phyloP scores from a whole-genome alignment of 92 coral and sea anemone genomes.

The Desmophyllum pertusum region DNA sequence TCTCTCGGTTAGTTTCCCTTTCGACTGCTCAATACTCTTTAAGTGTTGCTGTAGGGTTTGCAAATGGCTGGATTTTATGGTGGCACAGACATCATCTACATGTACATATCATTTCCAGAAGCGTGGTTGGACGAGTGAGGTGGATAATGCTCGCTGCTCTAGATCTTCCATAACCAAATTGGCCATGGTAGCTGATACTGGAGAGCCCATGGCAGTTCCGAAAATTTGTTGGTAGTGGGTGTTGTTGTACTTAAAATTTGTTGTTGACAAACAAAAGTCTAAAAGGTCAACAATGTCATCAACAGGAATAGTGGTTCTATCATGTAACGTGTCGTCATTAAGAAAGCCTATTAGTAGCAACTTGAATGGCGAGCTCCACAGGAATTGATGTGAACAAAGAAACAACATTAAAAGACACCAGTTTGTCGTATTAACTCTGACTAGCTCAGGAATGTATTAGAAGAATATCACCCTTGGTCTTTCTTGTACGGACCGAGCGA shows the following conservation, averaged over 20 bases:
- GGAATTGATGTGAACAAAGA: constrained; percentile 31
- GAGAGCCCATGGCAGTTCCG: constrained; percentile 26
- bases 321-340: not conserved
- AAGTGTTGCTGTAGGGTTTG: not conserved
- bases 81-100: constrained; percentile 2
- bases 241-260: constrained; percentile 21
- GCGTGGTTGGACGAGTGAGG: not conserved
- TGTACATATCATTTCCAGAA: constrained; percentile 29
- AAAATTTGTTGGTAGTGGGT: constrained; percentile 9
- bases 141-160: constrained; percentile 16
- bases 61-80: not conserved
- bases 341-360: constrained; percentile 18
- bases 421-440: too few species aligned
- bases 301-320: not conserved
- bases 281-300: constrained; percentile 5
- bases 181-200: constrained; percentile 19
- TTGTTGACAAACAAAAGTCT: constrained; percentile 14
- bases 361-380: constrained; percentile 36
- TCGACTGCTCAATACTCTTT: too few species aligned
- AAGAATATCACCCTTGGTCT: too few species aligned
- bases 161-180: constrained; percentile 15
- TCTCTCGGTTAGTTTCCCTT: not conserved
- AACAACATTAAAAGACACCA: constrained; percentile 34
- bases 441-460: too few species aligned
- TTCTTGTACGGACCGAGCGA: too few species aligned